These are phyloP conservation scores for Hemicrepidius hirtus DNA, from an alignment of 2,888 invertebrate species.

Conservation along the genomic window DNA sequence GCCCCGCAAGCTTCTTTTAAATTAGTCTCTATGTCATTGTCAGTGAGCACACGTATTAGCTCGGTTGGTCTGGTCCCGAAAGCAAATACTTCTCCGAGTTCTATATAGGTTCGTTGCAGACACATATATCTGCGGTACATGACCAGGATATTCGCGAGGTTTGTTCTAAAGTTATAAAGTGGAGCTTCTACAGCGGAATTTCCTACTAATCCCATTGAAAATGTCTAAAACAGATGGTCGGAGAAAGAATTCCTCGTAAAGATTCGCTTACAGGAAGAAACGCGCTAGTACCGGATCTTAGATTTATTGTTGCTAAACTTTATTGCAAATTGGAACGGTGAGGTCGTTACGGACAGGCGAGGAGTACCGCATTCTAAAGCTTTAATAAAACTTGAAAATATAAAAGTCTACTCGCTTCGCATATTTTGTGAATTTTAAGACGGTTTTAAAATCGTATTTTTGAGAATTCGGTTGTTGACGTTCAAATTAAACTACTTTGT, in stretches of 20 bases:
- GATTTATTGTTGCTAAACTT: slow-evolving; percentile 39
- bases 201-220: slow-evolving; percentile 45
- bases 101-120: slow-evolving; percentile 51
- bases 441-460: neutral
- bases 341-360: slow-evolving; percentile 1
- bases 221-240: slow-evolving; percentile 46
- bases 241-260: slow-evolving; percentile 36
- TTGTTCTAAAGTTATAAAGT: slow-evolving; percentile 49
- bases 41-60: slow-evolving; percentile 57
- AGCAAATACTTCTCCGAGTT: slow-evolving; percentile 50
- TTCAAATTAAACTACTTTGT: too few relatives aligned
- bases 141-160: slow-evolving; percentile 49
- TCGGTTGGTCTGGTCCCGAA: slow-evolving; percentile 51
- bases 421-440: neutral
- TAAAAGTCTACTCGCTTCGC: neutral
- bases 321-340: slow-evolving; percentile 31
- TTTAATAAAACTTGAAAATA: slow-evolving; percentile 12
- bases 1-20: slow-evolving; percentile 53
- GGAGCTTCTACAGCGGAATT: slow-evolving; percentile 46
- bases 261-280: slow-evolving; percentile 30
- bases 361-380: neutral
- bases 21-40: slow-evolving; percentile 59
- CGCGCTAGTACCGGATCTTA: slow-evolving; percentile 18
- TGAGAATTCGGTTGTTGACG: too few relatives aligned
- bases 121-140: slow-evolving; percentile 53